Conservation (phyloP, 2,888 invertebrate genomes). For the Drosophila phalerata region DNA sequence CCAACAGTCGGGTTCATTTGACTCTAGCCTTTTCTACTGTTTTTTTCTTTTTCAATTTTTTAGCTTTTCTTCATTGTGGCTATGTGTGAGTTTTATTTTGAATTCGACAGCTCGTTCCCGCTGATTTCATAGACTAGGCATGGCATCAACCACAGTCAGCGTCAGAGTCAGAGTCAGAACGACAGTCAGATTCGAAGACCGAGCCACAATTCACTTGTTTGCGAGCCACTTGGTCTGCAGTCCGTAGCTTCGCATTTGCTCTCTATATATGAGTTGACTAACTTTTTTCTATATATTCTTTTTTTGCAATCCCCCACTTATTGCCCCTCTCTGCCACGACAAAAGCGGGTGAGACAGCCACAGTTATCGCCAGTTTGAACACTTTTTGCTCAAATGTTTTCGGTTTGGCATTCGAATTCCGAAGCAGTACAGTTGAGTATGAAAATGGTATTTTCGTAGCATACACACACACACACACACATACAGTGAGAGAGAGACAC, state of each 20-base stretch:
- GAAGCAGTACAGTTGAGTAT: conserved; percentile 78
- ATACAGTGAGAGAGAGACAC: conserved; percentile 25
- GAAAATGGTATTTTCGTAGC: conserved; percentile 74
- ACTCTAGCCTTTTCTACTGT: background rate
- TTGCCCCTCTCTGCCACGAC: conserved; percentile 5
- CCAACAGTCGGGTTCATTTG: background rate
- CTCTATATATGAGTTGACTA: conserved; percentile 39
- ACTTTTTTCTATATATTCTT: conserved; percentile 20
- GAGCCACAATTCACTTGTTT: conserved; percentile 50
- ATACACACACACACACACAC: conserved; percentile 43
- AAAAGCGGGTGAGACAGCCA: conserved; percentile 14
- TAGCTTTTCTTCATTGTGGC: conserved; percentile 3
- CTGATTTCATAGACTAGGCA: conserved; percentile 57
- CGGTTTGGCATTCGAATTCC: conserved; percentile 75
- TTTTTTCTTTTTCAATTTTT: conserved; percentile 3
- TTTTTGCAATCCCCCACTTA: conserved; percentile 14
- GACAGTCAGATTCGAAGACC: conserved; percentile 12
- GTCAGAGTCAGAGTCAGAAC: conserved; percentile 5
- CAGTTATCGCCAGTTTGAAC: conserved; percentile 64
- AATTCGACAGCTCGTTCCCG: conserved; percentile 72
- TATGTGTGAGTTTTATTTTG: conserved; percentile 45
- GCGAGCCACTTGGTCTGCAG: conserved; percentile 56
- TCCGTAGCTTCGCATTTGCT: conserved; percentile 23
- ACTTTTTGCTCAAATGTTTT: conserved; percentile 76
- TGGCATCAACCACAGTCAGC: conserved; percentile 12